Evolutionary conservation across 1,140 invertebrate species (phyloP), one percentile per base, ranked within the genome.

Genomic region (Drosophila tristis): DNA sequence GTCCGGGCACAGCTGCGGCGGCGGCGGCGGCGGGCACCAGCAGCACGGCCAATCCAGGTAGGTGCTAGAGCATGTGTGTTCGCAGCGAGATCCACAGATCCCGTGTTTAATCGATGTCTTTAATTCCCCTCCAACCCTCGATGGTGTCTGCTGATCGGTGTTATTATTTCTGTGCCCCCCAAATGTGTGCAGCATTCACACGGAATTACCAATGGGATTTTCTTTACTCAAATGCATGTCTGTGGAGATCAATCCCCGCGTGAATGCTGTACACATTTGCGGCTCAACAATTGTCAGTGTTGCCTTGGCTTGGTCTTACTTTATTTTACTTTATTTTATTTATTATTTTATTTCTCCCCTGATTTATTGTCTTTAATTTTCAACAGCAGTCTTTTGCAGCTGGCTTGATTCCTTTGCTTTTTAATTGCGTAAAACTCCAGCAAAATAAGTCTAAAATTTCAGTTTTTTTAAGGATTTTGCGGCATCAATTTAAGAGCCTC

Each of bases 21-120:
- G 31, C 35, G 55, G 72, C 71, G 55, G 72, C 61, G 49, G 54
- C 62, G 70, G 58, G 53, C 67, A 71, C 35, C 74, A 76, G 76
- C 81, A 62, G 67, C 76, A 74, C 80, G 59, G 77, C 71, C 71
- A 90, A 89, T 49, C 91, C 89, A 93, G 92, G 92, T 93, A 93
- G 92, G 91, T 92, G 72, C 79, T 92, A 92, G 91, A 86, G 91
- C 90, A 92, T 90, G 91, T 66, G 74, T 82, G 81, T 81, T n/a
- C 44, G 44, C 8, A 15, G 20, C 55, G 8, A 31, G 13, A 16
- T 35, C 23, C 48, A 5, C 4, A 8, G 9, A 49, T 25, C 20
- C 45, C 44, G 31, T 31, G 23, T 70, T 39, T 39, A 39, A 53
- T 50, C 39, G 66, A 29, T 74, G 71, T 59, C 56, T 62, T 73